Conservation (phyloP, 2,888 invertebrate genomes). For the Protonemura montana region DNA sequence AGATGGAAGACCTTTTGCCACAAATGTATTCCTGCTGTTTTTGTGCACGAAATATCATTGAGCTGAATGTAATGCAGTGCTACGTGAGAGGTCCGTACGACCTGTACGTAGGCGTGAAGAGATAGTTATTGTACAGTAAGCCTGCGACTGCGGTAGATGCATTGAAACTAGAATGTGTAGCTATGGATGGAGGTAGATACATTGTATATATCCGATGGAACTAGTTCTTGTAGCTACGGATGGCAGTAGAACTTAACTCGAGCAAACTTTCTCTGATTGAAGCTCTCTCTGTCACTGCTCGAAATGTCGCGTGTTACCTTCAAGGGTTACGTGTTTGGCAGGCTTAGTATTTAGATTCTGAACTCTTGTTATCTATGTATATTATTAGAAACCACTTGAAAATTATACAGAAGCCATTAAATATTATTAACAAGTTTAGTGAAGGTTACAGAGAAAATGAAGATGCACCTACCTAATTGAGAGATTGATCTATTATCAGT, state of each 20-base stretch:
- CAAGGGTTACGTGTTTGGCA: background rate
- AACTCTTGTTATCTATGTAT: background rate
- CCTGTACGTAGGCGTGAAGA: background rate
- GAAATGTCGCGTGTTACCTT: background rate
- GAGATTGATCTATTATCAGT: background rate
- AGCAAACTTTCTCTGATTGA: background rate
- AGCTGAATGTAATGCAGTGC: background rate
- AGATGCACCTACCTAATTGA: background rate
- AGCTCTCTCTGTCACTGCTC: background rate
- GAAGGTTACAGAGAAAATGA: background rate
- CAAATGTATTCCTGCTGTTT: background rate
- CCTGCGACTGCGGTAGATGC: background rate
- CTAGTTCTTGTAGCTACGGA: no score
- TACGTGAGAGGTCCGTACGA: background rate
- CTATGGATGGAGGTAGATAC: background rate
- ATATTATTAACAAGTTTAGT: background rate
- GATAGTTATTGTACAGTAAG: conserved; percentile 19
- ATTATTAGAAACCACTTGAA: background rate
- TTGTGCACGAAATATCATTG: conserved; percentile 1
- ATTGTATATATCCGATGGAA: no score
- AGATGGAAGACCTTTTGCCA: background rate
- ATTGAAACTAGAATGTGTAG: background rate
- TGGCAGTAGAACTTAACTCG: background rate
- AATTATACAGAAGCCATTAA: background rate
- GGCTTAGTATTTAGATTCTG: background rate